Percentiles rank a stretch among this genome's conserved stretches.
Conservation (phyloP, 2,888 invertebrate species). For the Galerucella nymphaeae region DNA sequence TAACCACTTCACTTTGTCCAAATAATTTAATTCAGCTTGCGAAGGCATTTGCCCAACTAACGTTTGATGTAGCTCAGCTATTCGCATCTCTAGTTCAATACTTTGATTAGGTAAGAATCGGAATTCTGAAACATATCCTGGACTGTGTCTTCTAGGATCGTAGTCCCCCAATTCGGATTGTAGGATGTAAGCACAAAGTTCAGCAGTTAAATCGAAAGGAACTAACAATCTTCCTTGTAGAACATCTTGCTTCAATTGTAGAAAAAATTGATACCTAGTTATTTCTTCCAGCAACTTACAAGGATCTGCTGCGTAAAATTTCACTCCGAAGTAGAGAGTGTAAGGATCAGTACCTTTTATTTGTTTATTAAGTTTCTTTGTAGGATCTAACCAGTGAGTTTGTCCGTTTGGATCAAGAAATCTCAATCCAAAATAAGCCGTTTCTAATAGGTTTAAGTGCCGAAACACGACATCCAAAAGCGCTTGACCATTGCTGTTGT, state of each 20-base stretch:
- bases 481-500: slow-evolving; percentile 89
- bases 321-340: slow-evolving; percentile 95
- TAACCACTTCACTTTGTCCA: slow-evolving; percentile 98
- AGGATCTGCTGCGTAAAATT: slow-evolving; percentile 97
- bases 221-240: slow-evolving; percentile 93
- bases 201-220: slow-evolving; percentile 89
- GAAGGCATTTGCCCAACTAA: slow-evolving; percentile 92
- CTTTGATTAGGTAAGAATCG: slow-evolving; percentile 93
- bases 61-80: slow-evolving; percentile 89
- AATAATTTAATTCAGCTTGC: slow-evolving; percentile 91
- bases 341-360: slow-evolving; percentile 76
- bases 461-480: slow-evolving; percentile 92
- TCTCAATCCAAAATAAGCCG: slow-evolving; percentile 95
- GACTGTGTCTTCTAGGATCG: slow-evolving; percentile 86
- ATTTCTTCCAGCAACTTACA: slow-evolving; percentile 96
- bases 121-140: slow-evolving; percentile 95
- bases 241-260: slow-evolving; percentile 97
- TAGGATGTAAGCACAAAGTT: slow-evolving; percentile 91
- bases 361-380: slow-evolving; percentile 89
- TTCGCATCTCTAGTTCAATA: slow-evolving; percentile 86
- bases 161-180: slow-evolving; percentile 97
- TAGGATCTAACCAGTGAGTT: slow-evolving; percentile 96
- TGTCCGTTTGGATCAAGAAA: slow-evolving; percentile 94
- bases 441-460: slow-evolving; percentile 93
- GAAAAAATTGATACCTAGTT: slow-evolving; percentile 97